Base-by-base conservation (phyloP, 2,797 vertebrate species). In the Melopsittacus undulatus region DNA sequence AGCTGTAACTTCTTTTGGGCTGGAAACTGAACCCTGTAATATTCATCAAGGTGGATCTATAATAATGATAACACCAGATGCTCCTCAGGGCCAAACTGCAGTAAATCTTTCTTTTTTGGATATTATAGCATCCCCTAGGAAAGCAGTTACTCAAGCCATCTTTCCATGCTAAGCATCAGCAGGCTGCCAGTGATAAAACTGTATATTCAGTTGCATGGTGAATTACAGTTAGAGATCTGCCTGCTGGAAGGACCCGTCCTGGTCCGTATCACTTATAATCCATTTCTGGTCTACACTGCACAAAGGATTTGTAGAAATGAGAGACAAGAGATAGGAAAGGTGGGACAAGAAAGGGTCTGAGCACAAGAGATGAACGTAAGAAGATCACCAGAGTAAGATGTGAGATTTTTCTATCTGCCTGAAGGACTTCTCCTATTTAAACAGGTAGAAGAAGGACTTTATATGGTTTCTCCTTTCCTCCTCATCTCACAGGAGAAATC, bases 51-150 rank as follows among this genome's bases (percentile, higher is more conserved):
- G 38, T 90, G 34, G 20, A 77, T 74, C 68, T 66, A 32, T 54
- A 54, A 45, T 94, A 90, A 94, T 19, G 88, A n/a, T 77, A 92
- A 83, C 49, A 77, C 64, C 92, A 93, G 42, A 89, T 66, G 66
- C 34, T 87, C n/a, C 78, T 83, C 46, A 66, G 36, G 34, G 64
- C 48, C 61, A 92, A 87, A 85, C 10, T 32, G 59, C 46, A 87
- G 52, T 69, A 92, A 89, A 96, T 69, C 64, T 75, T 54, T 92
- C 38, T 17, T 75, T 93, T 84, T 45, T 68, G 21, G 46, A 59
- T 83, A 75, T 66, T 72, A 87, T 29, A 83, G 21, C 21, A 72
- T 83, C 81, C 72, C 78, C 66, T 38, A 97, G 95, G 83, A 95
- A 85, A 93, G 64, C 8, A 5, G 32, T 49, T 93, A 64, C 32